Conservation (phyloP, 2,888 invertebrate genomes). For the Phrixothrix hirtus region DNA sequence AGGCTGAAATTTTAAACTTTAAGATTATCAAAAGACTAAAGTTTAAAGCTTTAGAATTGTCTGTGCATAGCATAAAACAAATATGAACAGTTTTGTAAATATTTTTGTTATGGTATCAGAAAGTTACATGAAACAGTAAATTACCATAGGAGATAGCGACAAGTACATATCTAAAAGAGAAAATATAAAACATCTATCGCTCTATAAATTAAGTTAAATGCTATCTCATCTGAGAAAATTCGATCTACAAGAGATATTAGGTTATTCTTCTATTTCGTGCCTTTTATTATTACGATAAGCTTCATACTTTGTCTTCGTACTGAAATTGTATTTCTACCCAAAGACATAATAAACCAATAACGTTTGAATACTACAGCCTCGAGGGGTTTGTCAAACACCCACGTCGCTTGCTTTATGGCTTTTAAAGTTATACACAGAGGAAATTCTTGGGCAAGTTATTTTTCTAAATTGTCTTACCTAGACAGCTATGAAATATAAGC, state of each 20-base stretch:
- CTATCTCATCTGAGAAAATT: conserved; percentile 26
- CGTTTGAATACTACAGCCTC: conserved; percentile 25
- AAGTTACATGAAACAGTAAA: too few species aligned
- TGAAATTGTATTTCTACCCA: conserved; percentile 33
- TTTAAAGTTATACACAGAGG: conserved; percentile 28
- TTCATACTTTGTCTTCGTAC: conserved; percentile 36
- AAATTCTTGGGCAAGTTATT: conserved; percentile 19
- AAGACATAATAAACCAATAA: conserved; percentile 31
- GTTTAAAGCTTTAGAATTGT: too few species aligned
- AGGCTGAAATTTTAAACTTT: too few species aligned
- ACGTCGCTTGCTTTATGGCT: conserved; percentile 24
- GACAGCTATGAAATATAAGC: conserved; percentile 20
- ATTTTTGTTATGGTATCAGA: too few species aligned
- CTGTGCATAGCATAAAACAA: too few species aligned
- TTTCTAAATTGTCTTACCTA: conserved; percentile 27
- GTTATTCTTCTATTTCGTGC: conserved; percentile 33
- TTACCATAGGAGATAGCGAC: too few species aligned
- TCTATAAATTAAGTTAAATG: conserved; percentile 29
- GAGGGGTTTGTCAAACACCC: conserved; percentile 26
- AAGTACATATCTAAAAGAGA: too few species aligned
- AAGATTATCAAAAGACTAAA: too few species aligned
- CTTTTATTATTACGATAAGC: conserved; percentile 37
- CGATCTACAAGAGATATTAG: conserved; percentile 32
- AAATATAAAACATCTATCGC: conserved; percentile 19
- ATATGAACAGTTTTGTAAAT: too few species aligned